Percentiles rank a stretch among this genome's conserved stretches.
phyloP scores from a whole-genome alignment of 2,888 invertebrate genomes.

The Oegoconia quadripuncta region DNA sequence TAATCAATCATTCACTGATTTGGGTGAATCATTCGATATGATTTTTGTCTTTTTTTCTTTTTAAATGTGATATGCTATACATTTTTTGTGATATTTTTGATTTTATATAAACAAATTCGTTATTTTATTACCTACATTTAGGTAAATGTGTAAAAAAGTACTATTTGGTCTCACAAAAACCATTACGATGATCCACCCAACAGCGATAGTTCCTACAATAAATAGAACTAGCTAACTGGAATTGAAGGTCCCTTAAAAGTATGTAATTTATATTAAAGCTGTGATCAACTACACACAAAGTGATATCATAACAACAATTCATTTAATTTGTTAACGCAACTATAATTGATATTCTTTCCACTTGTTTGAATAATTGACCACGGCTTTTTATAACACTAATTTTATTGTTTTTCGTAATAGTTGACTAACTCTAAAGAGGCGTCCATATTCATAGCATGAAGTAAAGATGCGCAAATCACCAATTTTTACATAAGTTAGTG shows the following conservation, averaged over 20 bases:
- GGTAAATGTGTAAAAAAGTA: constrained; percentile 70
- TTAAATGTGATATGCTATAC: constrained; percentile 70
- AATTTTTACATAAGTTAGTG: constrained; percentile 66
- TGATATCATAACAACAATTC: background rate
- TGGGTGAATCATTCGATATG: constrained; percentile 56
- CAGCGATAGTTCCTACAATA: constrained; percentile 70
- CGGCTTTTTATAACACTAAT: constrained; percentile 69
- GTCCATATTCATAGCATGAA: constrained; percentile 73
- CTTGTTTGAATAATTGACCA: constrained; percentile 44
- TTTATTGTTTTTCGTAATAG: constrained; percentile 71
- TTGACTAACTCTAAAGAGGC: constrained; percentile 75
- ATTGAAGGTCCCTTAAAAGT: constrained; percentile 79
- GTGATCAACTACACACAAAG: constrained; percentile 64
- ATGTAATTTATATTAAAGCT: constrained; percentile 69
- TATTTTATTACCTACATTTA: constrained; percentile 62
- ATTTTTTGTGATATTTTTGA: constrained; percentile 68
- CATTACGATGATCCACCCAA: constrained; percentile 62
- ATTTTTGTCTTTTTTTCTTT: constrained; percentile 49
- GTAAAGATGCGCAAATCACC: constrained; percentile 71
- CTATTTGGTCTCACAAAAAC: constrained; percentile 74
- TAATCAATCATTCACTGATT: constrained; percentile 59
- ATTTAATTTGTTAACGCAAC: constrained; percentile 1
- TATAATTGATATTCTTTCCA: constrained; percentile 10
- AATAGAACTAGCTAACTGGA: constrained; percentile 78
- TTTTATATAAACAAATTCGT: constrained; percentile 61